Conservation (phyloP, 1,140 invertebrate genomes). For the Drosophila bifasciata region DNA sequence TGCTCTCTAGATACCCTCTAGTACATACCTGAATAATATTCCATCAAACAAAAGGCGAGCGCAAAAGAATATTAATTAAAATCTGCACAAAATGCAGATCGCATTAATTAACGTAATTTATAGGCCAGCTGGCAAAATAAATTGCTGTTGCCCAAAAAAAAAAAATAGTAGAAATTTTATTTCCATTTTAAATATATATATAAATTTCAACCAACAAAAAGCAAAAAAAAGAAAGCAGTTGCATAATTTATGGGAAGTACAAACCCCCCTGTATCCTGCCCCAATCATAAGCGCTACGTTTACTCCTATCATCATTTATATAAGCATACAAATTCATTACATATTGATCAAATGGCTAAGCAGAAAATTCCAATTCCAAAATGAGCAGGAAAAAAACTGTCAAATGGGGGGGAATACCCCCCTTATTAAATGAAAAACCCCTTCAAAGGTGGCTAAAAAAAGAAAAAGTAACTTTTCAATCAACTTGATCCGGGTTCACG, state of each 20-base stretch:
- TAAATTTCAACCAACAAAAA: slow-evolving; percentile 32
- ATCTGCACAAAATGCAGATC: slow-evolving; percentile 10
- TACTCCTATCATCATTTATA: slow-evolving; percentile 4
- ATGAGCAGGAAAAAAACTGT: slow-evolving; percentile 12
- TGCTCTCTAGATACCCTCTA: too few species aligned
- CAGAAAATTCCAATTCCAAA: slow-evolving; percentile 44
- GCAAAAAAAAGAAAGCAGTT: slow-evolving; percentile 8
- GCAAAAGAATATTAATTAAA: slow-evolving; percentile 38
- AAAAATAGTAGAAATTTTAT: slow-evolving; percentile 17
- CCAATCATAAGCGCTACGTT: slow-evolving; percentile 4
- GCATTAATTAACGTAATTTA: slow-evolving; percentile 46
- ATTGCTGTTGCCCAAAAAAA: slow-evolving; percentile 21
- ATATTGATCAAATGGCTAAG: slow-evolving; percentile 40
- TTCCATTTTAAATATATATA: slow-evolving; percentile 19
- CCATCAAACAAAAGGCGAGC: neutral
- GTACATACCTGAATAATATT: slow-evolving; percentile 7
- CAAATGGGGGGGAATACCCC: slow-evolving; percentile 34
- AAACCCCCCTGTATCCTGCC: neutral
- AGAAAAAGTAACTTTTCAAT: slow-evolving; percentile 74
- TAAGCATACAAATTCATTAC: slow-evolving; percentile 35
- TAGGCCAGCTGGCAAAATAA: slow-evolving; percentile 35
- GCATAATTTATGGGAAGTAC: slow-evolving; percentile 38
- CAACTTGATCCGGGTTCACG: slow-evolving; percentile 70
- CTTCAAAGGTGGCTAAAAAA: slow-evolving; percentile 31
- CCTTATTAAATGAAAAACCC: slow-evolving; percentile 46